Evolutionary conservation across 2,888 invertebrate species (phyloP), one percentile per base, ranked within the genome.

Genomic region (Sphaerophoria taeniata): DNA sequence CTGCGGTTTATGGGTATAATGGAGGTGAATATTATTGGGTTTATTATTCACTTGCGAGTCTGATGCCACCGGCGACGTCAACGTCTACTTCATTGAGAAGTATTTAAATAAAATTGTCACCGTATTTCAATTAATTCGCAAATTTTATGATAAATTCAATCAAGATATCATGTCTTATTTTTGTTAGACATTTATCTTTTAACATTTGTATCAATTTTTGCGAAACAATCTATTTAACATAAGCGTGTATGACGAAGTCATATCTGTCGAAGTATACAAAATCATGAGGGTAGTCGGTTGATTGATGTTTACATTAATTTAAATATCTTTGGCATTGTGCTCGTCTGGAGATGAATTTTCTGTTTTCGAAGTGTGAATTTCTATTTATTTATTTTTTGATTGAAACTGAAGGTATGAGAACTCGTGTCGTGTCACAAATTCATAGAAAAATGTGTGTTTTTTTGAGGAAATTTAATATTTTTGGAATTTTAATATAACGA

Each of bases 291-390:
- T 33, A 55, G 33, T 34, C 34, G 56, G 43, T 55, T 65, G 63
- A 55, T 63, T 73, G 47, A 74, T 55, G 36, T 65, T 33, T 6
- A 65, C 34, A 36, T 36, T 74, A 65, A 74, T 65, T 34, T 31
- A 16, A 16, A n/a, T 61, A 51, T 9, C 16, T 58, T 60, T 5
- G 39, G 39, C 14, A 31, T 33, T 45, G 9, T 16, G 7, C 45
- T 63, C 14, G n/a, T 33, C 31, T 53, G 5, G 16, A 12, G 0
- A 14, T 6, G 4, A 7, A 39, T 58, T 36, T 11, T 34, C 3
- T n/a, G 14, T 14, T 55, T n/a, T 34, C 6, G 3, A 34, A 55
- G 7, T 34, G n/a, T 5, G 6, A 24, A 31, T 24, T 55, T 3
- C 0, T 55, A 24, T 24, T 24, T 24, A 24, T 39, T 36, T 39